Percentiles rank a stretch among this genome's conserved stretches.
phyloP scores from a whole-genome alignment of 1,140 invertebrate species.

The Campodea augens region DNA sequence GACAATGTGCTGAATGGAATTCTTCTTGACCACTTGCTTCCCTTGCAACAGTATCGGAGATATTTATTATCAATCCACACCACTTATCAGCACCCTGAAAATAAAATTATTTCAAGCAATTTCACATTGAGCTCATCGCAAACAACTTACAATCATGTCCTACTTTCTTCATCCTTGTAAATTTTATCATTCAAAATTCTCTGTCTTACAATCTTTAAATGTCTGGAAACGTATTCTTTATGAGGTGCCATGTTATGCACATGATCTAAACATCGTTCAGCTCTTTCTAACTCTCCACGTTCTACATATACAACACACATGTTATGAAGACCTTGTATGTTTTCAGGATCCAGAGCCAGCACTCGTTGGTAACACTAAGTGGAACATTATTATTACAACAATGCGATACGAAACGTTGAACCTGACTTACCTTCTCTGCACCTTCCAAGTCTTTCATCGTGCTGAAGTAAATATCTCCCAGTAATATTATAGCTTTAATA shows the following conservation, averaged over 20 bases:
- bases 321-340: conserved; percentile 36
- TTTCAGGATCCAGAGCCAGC: conserved; percentile 27
- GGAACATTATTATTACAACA: too few species aligned
- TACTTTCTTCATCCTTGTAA: too few species aligned
- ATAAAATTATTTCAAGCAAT: too few species aligned
- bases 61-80: too few species aligned
- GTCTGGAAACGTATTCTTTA: conserved; percentile 31
- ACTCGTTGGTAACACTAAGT: conserved; percentile 34
- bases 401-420: too few species aligned
- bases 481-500: conserved; percentile 77
- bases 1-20: too few species aligned
- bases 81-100: too few species aligned
- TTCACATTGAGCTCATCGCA: too few species aligned
- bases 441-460: conserved; percentile 83
- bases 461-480: conserved; percentile 94
- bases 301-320: conserved; percentile 38
- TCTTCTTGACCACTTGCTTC: too few species aligned
- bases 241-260: conserved; percentile 25
- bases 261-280: conserved; percentile 30
- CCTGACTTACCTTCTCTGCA: conserved; percentile 70
- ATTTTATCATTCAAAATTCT: conserved; percentile 18
- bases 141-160: too few species aligned
- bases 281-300: conserved; percentile 27
- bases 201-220: conserved; percentile 31
- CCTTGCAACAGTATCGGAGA: too few species aligned